Evolutionary conservation across 2,888 invertebrate species (phyloP).

Genomic region (Drosophila nigritarsus): DNA sequence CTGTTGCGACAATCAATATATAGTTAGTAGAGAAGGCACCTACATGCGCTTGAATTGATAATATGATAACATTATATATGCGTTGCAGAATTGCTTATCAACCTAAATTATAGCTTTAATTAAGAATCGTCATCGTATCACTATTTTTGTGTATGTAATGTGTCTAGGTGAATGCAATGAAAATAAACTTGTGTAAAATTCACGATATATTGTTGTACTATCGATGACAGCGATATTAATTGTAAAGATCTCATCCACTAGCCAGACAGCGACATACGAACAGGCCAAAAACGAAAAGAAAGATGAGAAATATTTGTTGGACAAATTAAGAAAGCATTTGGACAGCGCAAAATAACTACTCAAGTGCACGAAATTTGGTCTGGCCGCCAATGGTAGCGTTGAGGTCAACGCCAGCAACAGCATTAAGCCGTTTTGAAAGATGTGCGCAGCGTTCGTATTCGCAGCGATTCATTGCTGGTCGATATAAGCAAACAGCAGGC

Average conservation of each 20-base stretch:
- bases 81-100: neutral
- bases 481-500: constrained; percentile 48
- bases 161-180: neutral
- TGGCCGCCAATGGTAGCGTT: constrained; percentile 40
- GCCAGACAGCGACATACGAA: constrained; percentile 53
- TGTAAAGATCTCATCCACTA: constrained; percentile 40
- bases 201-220: constrained; percentile 2
- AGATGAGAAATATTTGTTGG: constrained; percentile 43
- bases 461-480: constrained; percentile 54
- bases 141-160: neutral
- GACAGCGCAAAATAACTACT: constrained; percentile 15
- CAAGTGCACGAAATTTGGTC: constrained; percentile 4
- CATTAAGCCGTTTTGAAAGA: constrained; percentile 44
- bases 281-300: constrained; percentile 31
- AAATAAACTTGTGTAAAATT: neutral
- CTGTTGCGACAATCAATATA: neutral
- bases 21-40: neutral
- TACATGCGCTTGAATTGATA: too few species aligned
- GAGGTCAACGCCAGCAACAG: constrained; percentile 22
- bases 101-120: neutral
- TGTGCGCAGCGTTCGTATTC: constrained; percentile 58
- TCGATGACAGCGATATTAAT: constrained; percentile 30
- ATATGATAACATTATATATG: neutral
- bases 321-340: constrained; percentile 22
- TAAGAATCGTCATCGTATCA: neutral